phyloP scores from a whole-genome alignment of 1,140 invertebrate species.

The Holcopasites calliopsidis region DNA sequence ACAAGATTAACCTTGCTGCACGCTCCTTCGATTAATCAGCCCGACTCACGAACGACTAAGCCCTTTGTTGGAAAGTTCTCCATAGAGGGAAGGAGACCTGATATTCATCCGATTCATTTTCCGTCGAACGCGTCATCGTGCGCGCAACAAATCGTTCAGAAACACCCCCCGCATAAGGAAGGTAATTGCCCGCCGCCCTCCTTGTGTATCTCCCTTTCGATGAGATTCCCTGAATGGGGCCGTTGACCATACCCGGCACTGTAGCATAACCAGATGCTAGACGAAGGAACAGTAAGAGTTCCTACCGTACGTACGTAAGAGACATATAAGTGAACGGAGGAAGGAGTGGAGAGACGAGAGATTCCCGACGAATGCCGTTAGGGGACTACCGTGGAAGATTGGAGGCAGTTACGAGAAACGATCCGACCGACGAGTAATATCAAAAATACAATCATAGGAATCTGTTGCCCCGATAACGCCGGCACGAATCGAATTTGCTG shows the following conservation, averaged over 20 bases:
- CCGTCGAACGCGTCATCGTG: neutral
- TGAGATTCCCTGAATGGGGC: constrained; percentile 36
- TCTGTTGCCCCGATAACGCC: constrained; percentile 43
- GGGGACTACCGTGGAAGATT: constrained; percentile 41
- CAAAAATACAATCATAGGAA: constrained; percentile 47
- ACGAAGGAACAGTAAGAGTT: constrained; percentile 18
- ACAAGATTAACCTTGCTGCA: too few relatives aligned
- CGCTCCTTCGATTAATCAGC: too few relatives aligned
- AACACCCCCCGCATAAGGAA: constrained; percentile 31
- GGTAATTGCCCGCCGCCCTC: neutral
- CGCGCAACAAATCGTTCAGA: constrained; percentile 36
- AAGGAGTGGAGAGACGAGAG: neutral
- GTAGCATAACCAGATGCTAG: constrained; percentile 28
- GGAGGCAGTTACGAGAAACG: constrained; percentile 44
- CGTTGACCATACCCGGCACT: constrained; percentile 27
- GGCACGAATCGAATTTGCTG: constrained; percentile 3
- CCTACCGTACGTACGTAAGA: constrained; percentile 9
- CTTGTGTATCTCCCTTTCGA: constrained; percentile 4
- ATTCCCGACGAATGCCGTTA: constrained; percentile 4
- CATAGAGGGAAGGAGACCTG: neutral
- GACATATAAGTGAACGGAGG: neutral
- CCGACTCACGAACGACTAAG: too few relatives aligned
- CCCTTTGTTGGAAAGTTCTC: neutral
- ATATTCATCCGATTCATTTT: constrained; percentile 41
- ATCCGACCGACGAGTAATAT: constrained; percentile 24